Evolutionary conservation across 2,888 invertebrate genomes (phyloP), one percentile per base, ranked within the genome.

Genomic region (Osmoderma eremita): DNA sequence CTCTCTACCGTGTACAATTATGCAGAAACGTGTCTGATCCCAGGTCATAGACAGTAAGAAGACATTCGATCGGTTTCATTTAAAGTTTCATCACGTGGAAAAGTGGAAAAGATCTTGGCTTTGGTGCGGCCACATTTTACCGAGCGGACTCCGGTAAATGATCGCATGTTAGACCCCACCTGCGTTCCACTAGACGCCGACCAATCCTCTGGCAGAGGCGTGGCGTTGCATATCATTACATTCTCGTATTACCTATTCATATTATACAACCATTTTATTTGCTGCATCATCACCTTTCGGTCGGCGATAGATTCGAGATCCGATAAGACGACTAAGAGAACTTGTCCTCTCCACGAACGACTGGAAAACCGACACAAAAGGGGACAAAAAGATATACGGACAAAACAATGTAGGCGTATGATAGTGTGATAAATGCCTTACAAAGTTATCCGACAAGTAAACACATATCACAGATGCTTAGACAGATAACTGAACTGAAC

Each of bases 191-290:
- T 72, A 69, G 72, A 70, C 69, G 66, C 69, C 70, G 69, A 72
- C 74, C 75, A 73, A 74, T 74, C 73, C 74, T 69, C 72, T 70
- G 66, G 65, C 63, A 71, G 71, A 71, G 76, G 75, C 72, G 76
- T 73, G 70, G 73, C 72, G 38, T 65, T 72, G 74, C 74, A 74
- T 75, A 72, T 75, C 72, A 75, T 75, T 75, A 75, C 73, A 67
- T 58, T 48, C 58, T 66, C 65, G 67, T 71, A 73, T 73, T 78
- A 78, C 75, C 73, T 78, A 79, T 79, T 79, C 78, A 77, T 78
- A 76, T 76, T 74, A 74, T 72, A 73, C 75, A 73, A 77, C 77
- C 77, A 77, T 77, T 77, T 78, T 78, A 78, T 78, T 74, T 74
- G 75, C 75, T 74, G 75, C 77, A 75, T 76, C 75, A 77, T 77